Base-by-base conservation (phyloP, 2,797 vertebrate species). In the Erpetoichthys calabaricus region DNA sequence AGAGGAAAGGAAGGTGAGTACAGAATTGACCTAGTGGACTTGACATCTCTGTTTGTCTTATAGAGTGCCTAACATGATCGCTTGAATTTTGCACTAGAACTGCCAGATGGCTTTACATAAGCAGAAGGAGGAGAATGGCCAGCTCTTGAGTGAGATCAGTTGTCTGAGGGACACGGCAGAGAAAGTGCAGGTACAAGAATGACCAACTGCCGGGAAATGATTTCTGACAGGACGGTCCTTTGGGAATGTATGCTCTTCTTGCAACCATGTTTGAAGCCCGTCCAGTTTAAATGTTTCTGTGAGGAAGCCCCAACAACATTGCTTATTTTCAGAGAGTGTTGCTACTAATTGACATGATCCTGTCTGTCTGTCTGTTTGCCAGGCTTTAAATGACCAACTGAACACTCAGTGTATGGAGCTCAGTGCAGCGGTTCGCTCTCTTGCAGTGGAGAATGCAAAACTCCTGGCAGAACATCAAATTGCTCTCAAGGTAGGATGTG, bases 1-100 rank as follows among this genome's bases (percentile, higher is more conserved):
- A 6, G 70, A 75, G 62, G 76, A 86, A 70, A 68, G 70, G 46
- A 79, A 84, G 73, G 83, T 84, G 76, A 74, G 71, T 68, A 25
- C 44, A 42, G 7, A 8, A 42, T 54, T 4, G 5, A n/a, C n/a
- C 44, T 52, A 47, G 47, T 5, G 41, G 41, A 49, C 4, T 5
- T 44, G 57, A 44, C 47, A 8, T 25, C 5, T 53, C 7, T 56
- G 53, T 6, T 4, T 44, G 2, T 45, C 44, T 45, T 8, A 45
- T 45, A 5, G 9, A 3, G 9, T 51, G 47, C 9, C 5, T 5
- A n/a, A 56, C 63, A 44, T 59, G 46, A 64, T 3, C 55, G 6
- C 49, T 59, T 61, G 56, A 47, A 4, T 50, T 43, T 53, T 60
- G 50, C 68, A 25, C 25, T 25, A 86, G 84, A 70, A 61, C 53